phyloP scores from a whole-genome alignment of 2,888 invertebrate species.

The Xanthorhoe designata region DNA sequence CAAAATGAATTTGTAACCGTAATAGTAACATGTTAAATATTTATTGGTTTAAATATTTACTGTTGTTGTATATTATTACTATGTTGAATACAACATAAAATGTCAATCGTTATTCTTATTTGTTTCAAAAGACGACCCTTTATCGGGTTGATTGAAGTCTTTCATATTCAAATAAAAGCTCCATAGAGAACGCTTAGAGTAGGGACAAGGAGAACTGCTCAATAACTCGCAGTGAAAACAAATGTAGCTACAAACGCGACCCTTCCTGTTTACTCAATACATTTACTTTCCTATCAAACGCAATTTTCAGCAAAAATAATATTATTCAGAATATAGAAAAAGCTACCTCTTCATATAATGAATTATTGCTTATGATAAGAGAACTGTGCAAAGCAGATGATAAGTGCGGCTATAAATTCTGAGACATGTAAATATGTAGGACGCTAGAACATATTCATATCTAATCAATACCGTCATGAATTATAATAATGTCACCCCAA shows the following conservation, averaged over 20 bases:
- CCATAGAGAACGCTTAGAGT: constrained; percentile 56
- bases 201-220: constrained; percentile 59
- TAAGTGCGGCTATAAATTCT: constrained; percentile 32
- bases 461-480: constrained; percentile 40
- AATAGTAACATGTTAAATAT: too few relatives aligned
- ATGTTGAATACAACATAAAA: constrained; percentile 1
- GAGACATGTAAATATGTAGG: constrained; percentile 29
- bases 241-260: constrained; percentile 70
- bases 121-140: constrained; percentile 35
- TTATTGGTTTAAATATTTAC: too few relatives aligned
- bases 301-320: constrained; percentile 53
- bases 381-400: constrained; percentile 26
- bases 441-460: constrained; percentile 28
- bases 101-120: constrained; percentile 23
- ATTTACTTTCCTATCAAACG: constrained; percentile 66
- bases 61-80: neutral
- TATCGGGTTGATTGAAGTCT: constrained; percentile 50
- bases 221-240: constrained; percentile 77
- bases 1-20: too few relatives aligned
- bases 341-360: constrained; percentile 13
- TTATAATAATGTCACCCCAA: constrained; percentile 39
- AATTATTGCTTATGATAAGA: constrained; percentile 21
- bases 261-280: constrained; percentile 68
- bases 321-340: constrained; percentile 7
- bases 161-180: constrained; percentile 66